These are phyloP conservation scores for Petroica traversi DNA, from an alignment of 2,113 vertebrate genomes.

Conservation along the genomic window DNA sequence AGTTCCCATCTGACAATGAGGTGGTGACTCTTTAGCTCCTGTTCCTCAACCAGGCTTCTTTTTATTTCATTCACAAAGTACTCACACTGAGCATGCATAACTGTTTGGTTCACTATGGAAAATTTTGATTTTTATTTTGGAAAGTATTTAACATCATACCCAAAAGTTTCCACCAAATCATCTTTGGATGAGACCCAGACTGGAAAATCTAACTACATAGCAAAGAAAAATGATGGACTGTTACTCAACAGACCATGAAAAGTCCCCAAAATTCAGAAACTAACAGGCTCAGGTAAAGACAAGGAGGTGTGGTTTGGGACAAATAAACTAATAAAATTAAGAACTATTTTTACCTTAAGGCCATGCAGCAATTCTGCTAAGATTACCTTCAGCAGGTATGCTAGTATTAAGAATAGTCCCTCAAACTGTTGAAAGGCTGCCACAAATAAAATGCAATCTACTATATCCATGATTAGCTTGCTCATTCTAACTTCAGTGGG, in stretches of 20 bases:
- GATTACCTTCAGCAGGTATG: background rate
- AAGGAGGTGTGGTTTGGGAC: background rate
- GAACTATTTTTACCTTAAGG: background rate
- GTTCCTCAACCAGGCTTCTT: background rate
- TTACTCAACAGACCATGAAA: background rate
- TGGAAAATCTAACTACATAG: background rate
- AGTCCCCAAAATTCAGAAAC: background rate
- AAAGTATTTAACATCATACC: background rate
- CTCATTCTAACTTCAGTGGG: background rate
- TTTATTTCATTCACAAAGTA: background rate
- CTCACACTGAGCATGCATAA: background rate
- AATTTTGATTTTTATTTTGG: background rate
- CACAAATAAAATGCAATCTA: background rate
- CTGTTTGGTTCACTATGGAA: background rate
- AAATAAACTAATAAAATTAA: background rate
- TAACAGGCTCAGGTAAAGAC: background rate
- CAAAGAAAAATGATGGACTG: background rate
- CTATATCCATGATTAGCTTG: background rate
- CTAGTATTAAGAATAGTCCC: background rate
- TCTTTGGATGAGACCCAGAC: background rate
- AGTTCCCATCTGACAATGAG: background rate
- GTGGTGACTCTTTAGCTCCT: background rate
- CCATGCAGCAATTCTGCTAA: background rate
- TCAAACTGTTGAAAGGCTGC: background rate
- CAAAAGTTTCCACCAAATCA: background rate